Conservation (phyloP, 2,888 invertebrate species). For the Eilema caniola region DNA sequence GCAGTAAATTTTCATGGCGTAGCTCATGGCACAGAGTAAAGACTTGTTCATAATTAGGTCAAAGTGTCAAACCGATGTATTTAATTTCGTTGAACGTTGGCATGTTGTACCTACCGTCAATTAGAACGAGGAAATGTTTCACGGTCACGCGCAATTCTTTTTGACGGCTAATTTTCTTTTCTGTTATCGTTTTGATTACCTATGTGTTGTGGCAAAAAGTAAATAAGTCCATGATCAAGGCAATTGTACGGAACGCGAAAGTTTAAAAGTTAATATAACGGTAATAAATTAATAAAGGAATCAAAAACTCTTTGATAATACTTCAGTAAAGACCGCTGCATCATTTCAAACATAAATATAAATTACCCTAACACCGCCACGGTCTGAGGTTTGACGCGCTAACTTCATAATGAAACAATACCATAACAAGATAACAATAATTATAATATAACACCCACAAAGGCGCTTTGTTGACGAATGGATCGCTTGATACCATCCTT, state of each 20-base stretch:
- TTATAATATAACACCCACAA: not conserved
- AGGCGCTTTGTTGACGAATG: not conserved
- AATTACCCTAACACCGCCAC: not conserved
- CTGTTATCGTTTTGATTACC: not conserved
- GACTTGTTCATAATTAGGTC: not conserved
- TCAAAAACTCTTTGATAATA: not conserved
- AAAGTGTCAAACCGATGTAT: not conserved
- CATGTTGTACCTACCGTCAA: not conserved
- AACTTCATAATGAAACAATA: too few relatives aligned
- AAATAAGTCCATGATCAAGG: too few relatives aligned
- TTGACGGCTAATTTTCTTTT: not conserved
- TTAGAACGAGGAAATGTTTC: not conserved
- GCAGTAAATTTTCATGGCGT: not conserved
- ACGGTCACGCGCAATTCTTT: not conserved
- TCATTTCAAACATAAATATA: not conserved
- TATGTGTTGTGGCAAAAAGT: not conserved
- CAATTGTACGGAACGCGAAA: not conserved
- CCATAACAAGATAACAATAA: not conserved
- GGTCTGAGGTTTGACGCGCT: not conserved
- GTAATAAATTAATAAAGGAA: not conserved
- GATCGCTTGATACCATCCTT: not conserved
- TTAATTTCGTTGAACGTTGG: slow-evolving; percentile 2
- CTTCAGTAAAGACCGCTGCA: not conserved
- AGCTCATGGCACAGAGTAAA: too few relatives aligned
- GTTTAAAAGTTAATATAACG: not conserved